phyloP scores from a whole-genome alignment of 2,797 vertebrate species.

The Xiphophorus birchmanni region DNA sequence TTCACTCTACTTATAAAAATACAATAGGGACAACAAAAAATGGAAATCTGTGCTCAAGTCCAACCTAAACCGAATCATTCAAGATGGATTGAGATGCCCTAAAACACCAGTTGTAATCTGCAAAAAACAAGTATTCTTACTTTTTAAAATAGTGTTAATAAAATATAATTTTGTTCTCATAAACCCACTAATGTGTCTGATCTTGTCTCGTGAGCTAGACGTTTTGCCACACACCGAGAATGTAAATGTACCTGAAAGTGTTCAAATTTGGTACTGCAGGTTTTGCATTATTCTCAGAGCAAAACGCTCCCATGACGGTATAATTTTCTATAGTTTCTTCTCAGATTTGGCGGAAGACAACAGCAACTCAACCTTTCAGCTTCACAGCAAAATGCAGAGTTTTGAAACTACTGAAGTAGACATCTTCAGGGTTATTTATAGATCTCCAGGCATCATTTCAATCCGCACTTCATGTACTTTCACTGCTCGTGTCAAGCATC shows the following conservation, averaged over 20 bases:
- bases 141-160: neutral
- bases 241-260: slow-evolving; percentile 17
- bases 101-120: neutral
- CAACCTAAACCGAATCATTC: neutral
- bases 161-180: neutral
- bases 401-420: slow-evolving; percentile 67
- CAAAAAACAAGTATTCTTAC: neutral
- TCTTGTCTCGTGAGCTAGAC: neutral
- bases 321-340: slow-evolving; percentile 62
- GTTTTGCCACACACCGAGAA: neutral
- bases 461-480: slow-evolving; percentile 55
- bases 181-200: neutral
- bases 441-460: slow-evolving; percentile 61
- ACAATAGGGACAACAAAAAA: neutral
- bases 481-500: slow-evolving; percentile 41
- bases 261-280: slow-evolving; percentile 34
- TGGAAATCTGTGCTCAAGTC: neutral
- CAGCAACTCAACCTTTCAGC: slow-evolving; percentile 58
- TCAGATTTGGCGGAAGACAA: slow-evolving; percentile 47
- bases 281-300: slow-evolving; percentile 55
- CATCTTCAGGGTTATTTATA: slow-evolving; percentile 72
- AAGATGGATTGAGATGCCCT: neutral
- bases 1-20: neutral
- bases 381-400: slow-evolving; percentile 62
- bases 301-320: slow-evolving; percentile 52